Conservation (phyloP, 2,797 vertebrate species). For the Channallabes apus region DNA sequence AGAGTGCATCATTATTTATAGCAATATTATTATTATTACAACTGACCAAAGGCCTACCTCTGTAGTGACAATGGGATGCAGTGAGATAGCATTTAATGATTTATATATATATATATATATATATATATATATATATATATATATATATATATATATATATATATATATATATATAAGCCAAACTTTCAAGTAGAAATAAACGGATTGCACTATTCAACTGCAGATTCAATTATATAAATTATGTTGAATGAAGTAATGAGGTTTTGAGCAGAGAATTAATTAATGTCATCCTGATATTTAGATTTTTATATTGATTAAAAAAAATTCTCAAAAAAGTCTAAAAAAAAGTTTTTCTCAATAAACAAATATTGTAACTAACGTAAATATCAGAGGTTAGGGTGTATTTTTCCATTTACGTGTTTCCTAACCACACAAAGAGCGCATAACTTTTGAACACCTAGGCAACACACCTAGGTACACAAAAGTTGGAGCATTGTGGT, state of each 20-base stretch:
- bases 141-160: too few relatives aligned
- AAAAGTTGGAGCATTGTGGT: conserved; percentile 11
- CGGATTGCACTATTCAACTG: neutral
- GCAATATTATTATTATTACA: neutral
- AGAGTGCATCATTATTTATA: neutral
- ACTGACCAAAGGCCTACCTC: neutral
- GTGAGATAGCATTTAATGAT: neutral
- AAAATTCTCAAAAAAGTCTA: too few relatives aligned
- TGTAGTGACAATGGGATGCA: neutral
- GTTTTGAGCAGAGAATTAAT: neutral
- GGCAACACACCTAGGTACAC: conserved; percentile 32
- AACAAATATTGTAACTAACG: neutral
- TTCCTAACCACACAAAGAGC: conserved; percentile 36
- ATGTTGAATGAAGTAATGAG: neutral
- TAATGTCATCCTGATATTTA: neutral
- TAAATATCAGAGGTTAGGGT: conserved; percentile 15
- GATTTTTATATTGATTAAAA: too few relatives aligned
- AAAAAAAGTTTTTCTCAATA: neutral
- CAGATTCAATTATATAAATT: neutral
- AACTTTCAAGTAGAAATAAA: neutral
- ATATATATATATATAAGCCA: neutral
- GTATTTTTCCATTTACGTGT: conserved; percentile 25
- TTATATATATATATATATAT: too few relatives aligned
- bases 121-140: too few relatives aligned
- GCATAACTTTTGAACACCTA: conserved; percentile 19